These are phyloP conservation scores for Spisula subtruncata DNA, from an alignment of 2,888 invertebrate species.

Conservation along the genomic window DNA sequence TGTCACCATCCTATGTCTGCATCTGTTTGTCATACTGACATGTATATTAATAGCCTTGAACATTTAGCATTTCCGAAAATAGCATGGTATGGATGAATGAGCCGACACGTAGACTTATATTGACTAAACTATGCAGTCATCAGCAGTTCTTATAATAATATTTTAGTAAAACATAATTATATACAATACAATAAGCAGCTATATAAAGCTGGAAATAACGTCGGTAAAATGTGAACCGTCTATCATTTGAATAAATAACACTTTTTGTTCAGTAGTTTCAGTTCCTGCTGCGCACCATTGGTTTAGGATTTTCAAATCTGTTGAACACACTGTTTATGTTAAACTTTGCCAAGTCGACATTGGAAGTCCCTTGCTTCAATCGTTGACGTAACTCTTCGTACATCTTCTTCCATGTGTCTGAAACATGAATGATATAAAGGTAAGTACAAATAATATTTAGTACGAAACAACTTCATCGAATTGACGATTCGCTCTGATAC, in stretches of 20 bases:
- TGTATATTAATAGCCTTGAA: too few species aligned
- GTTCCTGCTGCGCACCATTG: conserved; percentile 10
- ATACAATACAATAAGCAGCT: too few species aligned
- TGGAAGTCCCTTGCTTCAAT: conserved; percentile 31
- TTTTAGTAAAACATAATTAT: too few species aligned
- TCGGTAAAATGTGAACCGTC: not conserved
- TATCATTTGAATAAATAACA: not conserved
- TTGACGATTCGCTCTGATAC: too few species aligned
- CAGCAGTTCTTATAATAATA: too few species aligned
- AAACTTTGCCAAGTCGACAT: conserved; percentile 48
- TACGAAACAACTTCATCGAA: not conserved
- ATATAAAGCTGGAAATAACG: not conserved
- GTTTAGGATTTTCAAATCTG: conserved; percentile 49
- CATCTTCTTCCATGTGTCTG: conserved; percentile 54
- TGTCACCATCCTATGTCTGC: too few species aligned
- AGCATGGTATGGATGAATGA: too few species aligned
- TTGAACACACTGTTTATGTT: conserved; percentile 50
- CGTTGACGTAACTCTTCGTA: conserved; percentile 46
- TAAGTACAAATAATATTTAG: not conserved
- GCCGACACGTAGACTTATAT: too few species aligned
- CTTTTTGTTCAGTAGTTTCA: not conserved
- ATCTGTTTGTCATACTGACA: too few species aligned
- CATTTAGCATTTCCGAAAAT: too few species aligned
- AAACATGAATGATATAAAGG: not conserved
- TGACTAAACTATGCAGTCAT: too few species aligned